These are phyloP conservation scores for Polydrusus pterygomalis DNA, from an alignment of 2,888 invertebrate species.

Conservation along the genomic window DNA sequence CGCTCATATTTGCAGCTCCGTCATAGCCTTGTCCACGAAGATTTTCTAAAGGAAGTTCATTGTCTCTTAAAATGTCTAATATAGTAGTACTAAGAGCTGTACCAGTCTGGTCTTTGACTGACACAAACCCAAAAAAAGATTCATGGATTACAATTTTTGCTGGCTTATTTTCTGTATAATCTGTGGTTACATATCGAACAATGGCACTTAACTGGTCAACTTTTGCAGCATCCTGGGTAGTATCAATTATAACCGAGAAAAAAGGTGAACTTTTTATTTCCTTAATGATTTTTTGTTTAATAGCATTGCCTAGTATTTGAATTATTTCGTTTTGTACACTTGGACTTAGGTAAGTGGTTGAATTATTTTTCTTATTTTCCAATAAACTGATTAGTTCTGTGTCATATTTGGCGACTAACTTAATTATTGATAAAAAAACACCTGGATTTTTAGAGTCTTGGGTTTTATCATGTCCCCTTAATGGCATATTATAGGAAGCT, in stretches of 20 bases:
- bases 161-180: neutral
- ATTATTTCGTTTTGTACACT: conserved; percentile 21
- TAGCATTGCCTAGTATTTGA: neutral
- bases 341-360: conserved; percentile 5
- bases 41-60: conserved; percentile 28
- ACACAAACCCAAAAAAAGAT: conserved; percentile 20
- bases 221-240: conserved; percentile 23
- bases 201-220: neutral
- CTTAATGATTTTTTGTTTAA: conserved; percentile 9
- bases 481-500: conserved; percentile 9
- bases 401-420: neutral
- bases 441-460: conserved; percentile 5
- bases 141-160: conserved; percentile 3
- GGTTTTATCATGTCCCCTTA: conserved; percentile 12
- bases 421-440: conserved; percentile 21
- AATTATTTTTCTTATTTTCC: conserved; percentile 19
- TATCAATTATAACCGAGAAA: conserved; percentile 13
- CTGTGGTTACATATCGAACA: neutral
- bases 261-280: conserved; percentile 2
- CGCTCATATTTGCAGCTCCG: conserved; percentile 46
- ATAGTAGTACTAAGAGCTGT: neutral
- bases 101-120: conserved; percentile 16
- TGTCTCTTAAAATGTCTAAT: conserved; percentile 7
- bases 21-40: conserved; percentile 39
- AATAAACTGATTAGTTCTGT: conserved; percentile 6